Percentiles rank a stretch among this genome's conserved stretches.
phyloP scores from a whole-genome alignment of 1,140 invertebrate species.

The Nomia melanderi region DNA sequence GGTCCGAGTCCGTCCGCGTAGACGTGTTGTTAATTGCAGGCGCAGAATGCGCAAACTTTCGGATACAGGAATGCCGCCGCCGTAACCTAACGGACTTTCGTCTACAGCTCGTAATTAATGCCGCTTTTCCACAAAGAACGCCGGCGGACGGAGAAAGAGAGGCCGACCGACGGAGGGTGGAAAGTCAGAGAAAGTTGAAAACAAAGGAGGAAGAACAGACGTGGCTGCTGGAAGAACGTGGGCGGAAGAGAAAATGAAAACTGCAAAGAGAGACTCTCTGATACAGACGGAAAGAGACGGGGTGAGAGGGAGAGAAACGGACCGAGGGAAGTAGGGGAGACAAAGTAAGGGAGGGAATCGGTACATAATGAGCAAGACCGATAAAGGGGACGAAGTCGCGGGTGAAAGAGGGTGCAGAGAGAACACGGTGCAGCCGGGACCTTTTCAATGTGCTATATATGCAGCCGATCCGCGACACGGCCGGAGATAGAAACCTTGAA shows the following conservation, averaged over 20 bases:
- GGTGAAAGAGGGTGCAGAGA: not conserved
- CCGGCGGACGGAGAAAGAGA: not conserved
- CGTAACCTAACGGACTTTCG: conserved; percentile 47
- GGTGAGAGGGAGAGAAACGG: too few species aligned
- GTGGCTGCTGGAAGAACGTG: not conserved
- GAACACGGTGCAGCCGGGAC: not conserved
- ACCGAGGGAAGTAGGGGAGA: too few species aligned
- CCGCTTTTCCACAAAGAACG: conserved; percentile 56
- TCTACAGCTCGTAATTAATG: conserved; percentile 60
- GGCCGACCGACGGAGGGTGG: not conserved
- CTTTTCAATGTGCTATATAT: conserved; percentile 42
- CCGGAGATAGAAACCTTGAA: conserved; percentile 51
- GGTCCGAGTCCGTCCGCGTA: not conserved
- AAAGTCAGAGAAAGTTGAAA: conserved; percentile 28
- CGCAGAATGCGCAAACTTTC: conserved; percentile 57
- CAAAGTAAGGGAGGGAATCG: not conserved
- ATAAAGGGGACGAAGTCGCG: not conserved
- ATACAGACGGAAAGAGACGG: not conserved
- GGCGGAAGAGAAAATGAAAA: conserved; percentile 22
- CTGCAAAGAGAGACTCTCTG: conserved; percentile 12
- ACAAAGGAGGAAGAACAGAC: conserved; percentile 8
- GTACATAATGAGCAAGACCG: conserved; percentile 2
- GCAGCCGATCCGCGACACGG: conserved; percentile 25
- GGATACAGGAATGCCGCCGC: conserved; percentile 34
- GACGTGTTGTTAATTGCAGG: conserved; percentile 61